These are phyloP conservation scores for Microcebus griseorufus DNA, from an alignment of 2,113 vertebrate species.

Conservation along the genomic window DNA sequence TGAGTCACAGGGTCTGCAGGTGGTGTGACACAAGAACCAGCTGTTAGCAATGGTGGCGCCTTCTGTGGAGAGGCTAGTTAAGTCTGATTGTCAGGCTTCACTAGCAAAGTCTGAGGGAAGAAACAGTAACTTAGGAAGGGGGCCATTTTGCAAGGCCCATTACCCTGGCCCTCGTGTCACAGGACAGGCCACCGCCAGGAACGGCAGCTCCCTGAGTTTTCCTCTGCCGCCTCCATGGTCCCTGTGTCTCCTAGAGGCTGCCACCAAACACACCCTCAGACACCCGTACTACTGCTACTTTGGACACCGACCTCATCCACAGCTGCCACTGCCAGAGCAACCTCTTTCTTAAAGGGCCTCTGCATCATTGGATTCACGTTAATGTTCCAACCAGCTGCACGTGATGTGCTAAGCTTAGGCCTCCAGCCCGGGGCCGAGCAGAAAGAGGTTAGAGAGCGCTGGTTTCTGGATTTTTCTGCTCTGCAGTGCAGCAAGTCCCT, in stretches of 20 bases:
- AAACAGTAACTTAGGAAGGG: too few relatives aligned
- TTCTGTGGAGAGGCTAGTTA: too few relatives aligned
- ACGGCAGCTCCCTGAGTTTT: not conserved
- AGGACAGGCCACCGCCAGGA: not conserved
- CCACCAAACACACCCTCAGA: rapidly evolving
- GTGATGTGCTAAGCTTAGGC: not conserved
- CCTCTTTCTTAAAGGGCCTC: not conserved
- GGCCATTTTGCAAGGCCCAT: not conserved
- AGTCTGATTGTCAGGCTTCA: too few relatives aligned
- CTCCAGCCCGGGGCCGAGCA: not conserved
- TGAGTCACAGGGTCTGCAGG: too few relatives aligned
- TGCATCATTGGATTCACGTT: not conserved
- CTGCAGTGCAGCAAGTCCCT: not conserved
- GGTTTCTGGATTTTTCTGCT: not conserved
- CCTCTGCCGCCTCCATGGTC: rapidly evolving
- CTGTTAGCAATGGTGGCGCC: too few relatives aligned
- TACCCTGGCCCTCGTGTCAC: not conserved
- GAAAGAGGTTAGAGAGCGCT: not conserved
- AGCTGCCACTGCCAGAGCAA: not conserved
- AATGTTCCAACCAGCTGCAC: not conserved
- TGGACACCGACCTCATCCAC: not conserved
- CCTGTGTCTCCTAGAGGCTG: not conserved
- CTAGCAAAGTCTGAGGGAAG: too few relatives aligned
- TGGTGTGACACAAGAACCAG: too few relatives aligned
- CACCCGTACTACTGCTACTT: too few relatives aligned